phyloP scores from a whole-genome alignment of 1,140 invertebrate species.

The Calephelis nemesis region DNA sequence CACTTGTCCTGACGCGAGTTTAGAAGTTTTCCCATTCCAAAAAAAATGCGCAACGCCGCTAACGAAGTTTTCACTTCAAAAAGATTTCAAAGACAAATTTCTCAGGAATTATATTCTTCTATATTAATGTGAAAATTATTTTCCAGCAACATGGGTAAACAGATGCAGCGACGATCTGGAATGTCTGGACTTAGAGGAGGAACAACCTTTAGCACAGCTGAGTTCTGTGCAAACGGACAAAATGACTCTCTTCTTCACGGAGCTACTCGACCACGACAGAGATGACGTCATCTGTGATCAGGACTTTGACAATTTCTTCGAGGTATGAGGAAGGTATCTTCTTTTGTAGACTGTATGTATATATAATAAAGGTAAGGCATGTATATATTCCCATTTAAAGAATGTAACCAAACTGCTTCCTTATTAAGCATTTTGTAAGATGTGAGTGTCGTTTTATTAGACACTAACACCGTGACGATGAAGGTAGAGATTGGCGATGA shows the following conservation, averaged over 20 bases:
- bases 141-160: slow-evolving; percentile 46
- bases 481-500: too few species aligned
- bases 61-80: too few species aligned
- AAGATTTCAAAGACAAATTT: too few species aligned
- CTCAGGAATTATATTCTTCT: background rate
- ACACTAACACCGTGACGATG: too few species aligned
- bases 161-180: slow-evolving; percentile 82
- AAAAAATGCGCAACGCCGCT: too few species aligned
- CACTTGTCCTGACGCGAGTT: too few species aligned
- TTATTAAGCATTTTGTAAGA: too few species aligned
- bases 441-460: too few species aligned
- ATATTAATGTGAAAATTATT: background rate
- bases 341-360: background rate
- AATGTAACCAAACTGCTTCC: too few species aligned
- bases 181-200: slow-evolving; percentile 73
- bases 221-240: slow-evolving; percentile 84
- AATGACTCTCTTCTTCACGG: slow-evolving; percentile 84
- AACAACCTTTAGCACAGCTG: slow-evolving; percentile 74
- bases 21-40: too few species aligned
- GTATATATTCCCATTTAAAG: too few species aligned
- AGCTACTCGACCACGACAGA: slow-evolving; percentile 84
- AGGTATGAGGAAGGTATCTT: slow-evolving; percentile 70
- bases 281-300: slow-evolving; percentile 85
- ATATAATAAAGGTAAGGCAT: background rate
- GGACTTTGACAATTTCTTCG: slow-evolving; percentile 85